Evolutionary conservation across 2,797 vertebrate genomes (phyloP).

Genomic region (Eleutherodactylus coqui): DNA sequence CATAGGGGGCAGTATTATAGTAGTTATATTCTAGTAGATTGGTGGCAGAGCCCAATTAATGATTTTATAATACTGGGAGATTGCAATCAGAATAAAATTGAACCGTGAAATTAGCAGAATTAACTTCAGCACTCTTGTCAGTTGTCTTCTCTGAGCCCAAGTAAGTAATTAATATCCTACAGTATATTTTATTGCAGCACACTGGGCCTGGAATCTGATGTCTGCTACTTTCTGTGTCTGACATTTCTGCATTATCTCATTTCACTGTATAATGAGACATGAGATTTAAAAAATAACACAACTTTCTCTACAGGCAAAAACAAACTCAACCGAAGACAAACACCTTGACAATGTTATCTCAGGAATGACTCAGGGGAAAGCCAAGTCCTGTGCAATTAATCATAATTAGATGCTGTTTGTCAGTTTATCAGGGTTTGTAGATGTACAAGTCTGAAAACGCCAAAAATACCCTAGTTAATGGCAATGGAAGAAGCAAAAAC

Average conservation of each 20-base stretch:
- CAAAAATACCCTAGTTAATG: conserved; percentile 8
- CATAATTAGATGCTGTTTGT: conserved; percentile 17
- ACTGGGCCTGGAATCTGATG: background rate
- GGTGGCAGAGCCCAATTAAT: too few relatives aligned
- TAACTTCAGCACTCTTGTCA: background rate
- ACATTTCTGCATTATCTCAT: background rate
- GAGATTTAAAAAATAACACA: background rate
- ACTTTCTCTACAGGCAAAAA: conserved; percentile 36
- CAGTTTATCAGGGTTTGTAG: background rate
- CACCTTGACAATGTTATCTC: conserved; percentile 14
- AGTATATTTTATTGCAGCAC: background rate
- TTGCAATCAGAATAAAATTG: too few relatives aligned
- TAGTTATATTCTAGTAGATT: too few relatives aligned
- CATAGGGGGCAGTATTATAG: too few relatives aligned
- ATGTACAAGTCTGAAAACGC: background rate
- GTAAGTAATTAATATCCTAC: background rate
- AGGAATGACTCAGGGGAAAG: conserved; percentile 18
- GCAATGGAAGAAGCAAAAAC: background rate
- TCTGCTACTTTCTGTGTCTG: background rate
- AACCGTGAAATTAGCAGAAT: too few relatives aligned
- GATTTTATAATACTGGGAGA: too few relatives aligned
- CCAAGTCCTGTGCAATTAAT: conserved; percentile 11
- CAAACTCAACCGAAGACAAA: background rate
- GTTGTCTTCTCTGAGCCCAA: background rate
- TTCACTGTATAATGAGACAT: background rate